Percentiles rank a stretch among this genome's conserved stretches.
These are phyloP conservation scores for Agonopterix heracliana DNA, from an alignment of 2,888 invertebrate genomes.

Conservation along the genomic window DNA sequence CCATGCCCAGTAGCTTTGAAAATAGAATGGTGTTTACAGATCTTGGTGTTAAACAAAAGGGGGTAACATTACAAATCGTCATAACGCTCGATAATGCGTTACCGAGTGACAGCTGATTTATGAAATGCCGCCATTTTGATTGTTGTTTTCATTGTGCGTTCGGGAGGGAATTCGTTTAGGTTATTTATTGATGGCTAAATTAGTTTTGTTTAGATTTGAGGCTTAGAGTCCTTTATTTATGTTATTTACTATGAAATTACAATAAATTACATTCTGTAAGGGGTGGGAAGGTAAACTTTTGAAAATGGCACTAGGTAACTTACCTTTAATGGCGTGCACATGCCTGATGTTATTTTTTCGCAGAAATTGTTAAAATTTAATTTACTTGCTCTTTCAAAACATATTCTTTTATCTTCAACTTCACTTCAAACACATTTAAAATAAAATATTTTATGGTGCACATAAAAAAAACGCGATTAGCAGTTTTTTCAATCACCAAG, in stretches of 20 bases:
- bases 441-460: no score
- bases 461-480: no score
- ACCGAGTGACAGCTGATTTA: conserved; percentile 38
- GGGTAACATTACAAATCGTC: conserved; percentile 45
- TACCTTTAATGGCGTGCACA: no score
- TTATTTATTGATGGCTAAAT: conserved; percentile 15
- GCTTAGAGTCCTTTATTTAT: background rate
- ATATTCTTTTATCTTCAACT: no score
- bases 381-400: no score
- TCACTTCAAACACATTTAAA: no score
- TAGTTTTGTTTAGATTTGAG: conserved; percentile 1
- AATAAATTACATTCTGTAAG: background rate
- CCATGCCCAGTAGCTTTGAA: conserved; percentile 18
- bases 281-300: no score
- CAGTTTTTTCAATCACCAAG: no score
- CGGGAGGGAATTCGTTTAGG: conserved; percentile 9
- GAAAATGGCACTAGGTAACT: no score
- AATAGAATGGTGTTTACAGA: conserved; percentile 38
- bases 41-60: conserved; percentile 26
- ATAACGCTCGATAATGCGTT: conserved; percentile 42
- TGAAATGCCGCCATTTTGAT: conserved; percentile 26
- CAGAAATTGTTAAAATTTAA: no score
- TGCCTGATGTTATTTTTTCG: no score
- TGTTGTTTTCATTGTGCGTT: conserved; percentile 13
- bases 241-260: background rate